Percentiles rank a stretch among this genome's conserved stretches.
phyloP scores from a whole-genome alignment of 2,888 invertebrate genomes.

The Pardosa pseudoannulata region DNA sequence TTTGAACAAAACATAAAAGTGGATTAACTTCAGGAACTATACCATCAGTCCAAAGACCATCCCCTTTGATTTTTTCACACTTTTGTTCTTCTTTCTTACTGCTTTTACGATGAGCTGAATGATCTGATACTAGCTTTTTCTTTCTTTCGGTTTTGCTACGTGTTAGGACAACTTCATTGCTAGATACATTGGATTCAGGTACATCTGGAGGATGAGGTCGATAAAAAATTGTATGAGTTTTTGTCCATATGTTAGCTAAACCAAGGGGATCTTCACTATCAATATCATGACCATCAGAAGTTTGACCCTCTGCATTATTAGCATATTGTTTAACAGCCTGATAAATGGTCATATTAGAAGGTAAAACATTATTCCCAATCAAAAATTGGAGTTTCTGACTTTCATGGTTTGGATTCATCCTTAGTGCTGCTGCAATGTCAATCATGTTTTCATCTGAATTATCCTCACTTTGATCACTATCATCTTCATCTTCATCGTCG shows the following conservation, averaged over 20 bases:
- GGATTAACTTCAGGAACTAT: conserved; percentile 85
- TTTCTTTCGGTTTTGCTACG: conserved; percentile 29
- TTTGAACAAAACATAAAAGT: conserved; percentile 86
- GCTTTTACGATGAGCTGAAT: conserved; percentile 28
- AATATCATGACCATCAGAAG: conserved; percentile 84
- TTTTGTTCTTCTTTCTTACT: conserved; percentile 78
- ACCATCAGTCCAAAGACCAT: conserved; percentile 90
- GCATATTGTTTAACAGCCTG: conserved; percentile 95
- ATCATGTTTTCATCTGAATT: conserved; percentile 97
- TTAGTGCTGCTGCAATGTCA: conserved; percentile 85
- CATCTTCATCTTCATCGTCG: conserved; percentile 84
- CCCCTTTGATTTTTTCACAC: conserved; percentile 83
- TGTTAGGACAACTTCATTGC: conserved; percentile 82
- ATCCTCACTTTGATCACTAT: conserved; percentile 79
- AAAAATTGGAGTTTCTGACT: conserved; percentile 97
- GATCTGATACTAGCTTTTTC: conserved; percentile 42
- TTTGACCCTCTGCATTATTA: conserved; percentile 78
- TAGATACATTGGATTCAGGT: conserved; percentile 81
- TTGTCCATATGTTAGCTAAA: conserved; percentile 96
- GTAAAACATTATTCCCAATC: conserved; percentile 94
- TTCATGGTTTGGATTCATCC: conserved; percentile 84
- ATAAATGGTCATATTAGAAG: conserved; percentile 99
- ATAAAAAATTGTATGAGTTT: conserved; percentile 93
- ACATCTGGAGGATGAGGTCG: conserved; percentile 64
- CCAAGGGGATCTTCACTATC: conserved; percentile 88